Base-by-base conservation (phyloP, 2,888 invertebrate genomes). In the Pyrocoelia pectoralis region DNA sequence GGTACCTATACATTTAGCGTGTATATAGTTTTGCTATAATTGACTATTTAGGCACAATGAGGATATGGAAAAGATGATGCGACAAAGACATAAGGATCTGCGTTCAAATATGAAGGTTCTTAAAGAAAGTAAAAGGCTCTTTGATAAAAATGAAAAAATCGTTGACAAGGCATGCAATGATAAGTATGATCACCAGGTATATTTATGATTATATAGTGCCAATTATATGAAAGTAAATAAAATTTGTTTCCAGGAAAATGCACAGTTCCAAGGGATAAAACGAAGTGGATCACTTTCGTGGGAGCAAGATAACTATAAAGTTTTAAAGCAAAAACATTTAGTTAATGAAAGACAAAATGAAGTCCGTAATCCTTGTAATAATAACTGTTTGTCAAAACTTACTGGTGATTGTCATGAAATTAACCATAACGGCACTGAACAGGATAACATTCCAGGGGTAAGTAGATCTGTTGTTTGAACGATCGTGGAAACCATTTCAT, bases 21-120 rank as follows among this genome's bases (percentile, higher is more conserved):
- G 0, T 15, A 2, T 12, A 24, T 43, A 14, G 33, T 14, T 18
- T n/a, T 2, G 13, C 1, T 12, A 10, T n/a, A 6, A n/a, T 33
- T n/a, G n/a, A 4, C 12, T 1, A 55, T 74, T 41, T 72, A 91
- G 91, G 73, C 94, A 94, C 77, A 94, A 93, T 72, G 85, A 87
- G 66, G 89, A 91, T 62, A 94, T 94, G 94, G 93, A 93, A 76
- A 92, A 90, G 72, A 84, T 87, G 51, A 85, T 94, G 84, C 82
- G 90, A 0, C 90, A 91, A 74, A 86, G 85, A 61, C 90, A 92
- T 70, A 85, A 88, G 0, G 88, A 89, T 65, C 82, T 83, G 1
- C 83, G 91, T 8, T 83, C 82, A 0, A 82, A 81, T 10, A 81
- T 76, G 2, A 84, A 83, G 71, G 80, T 77, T n/a, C 80, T 84